Evolutionary conservation across 1,140 invertebrate genomes (phyloP).

Genomic region (Drosophila oshimai): DNA sequence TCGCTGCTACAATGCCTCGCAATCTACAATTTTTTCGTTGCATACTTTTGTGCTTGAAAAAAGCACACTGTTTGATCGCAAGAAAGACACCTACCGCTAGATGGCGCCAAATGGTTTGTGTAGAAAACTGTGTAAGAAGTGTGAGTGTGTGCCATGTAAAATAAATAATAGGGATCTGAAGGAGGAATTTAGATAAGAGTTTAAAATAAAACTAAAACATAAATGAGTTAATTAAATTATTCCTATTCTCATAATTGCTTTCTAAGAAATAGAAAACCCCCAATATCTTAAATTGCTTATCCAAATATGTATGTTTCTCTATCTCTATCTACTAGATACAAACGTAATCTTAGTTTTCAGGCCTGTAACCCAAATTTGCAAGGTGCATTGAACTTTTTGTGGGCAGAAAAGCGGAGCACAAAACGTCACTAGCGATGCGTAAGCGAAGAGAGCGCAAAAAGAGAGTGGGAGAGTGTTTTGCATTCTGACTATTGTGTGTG

Average conservation of each 20-base stretch:
- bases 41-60: slow-evolving; percentile 57
- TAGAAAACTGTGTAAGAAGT: slow-evolving; percentile 2
- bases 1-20: neutral
- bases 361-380: slow-evolving; percentile 64
- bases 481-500: neutral
- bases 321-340: no score
- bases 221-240: no score
- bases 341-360: neutral
- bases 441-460: slow-evolving; percentile 5
- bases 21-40: slow-evolving; percentile 20
- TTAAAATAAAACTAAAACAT: neutral
- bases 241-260: no score
- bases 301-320: neutral
- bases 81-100: neutral
- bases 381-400: slow-evolving; percentile 77
- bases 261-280: neutral
- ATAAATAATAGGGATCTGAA: neutral
- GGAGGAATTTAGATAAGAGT: neutral
- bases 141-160: neutral
- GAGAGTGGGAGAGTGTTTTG: slow-evolving; percentile 6
- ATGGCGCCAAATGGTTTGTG: neutral
- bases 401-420: slow-evolving; percentile 20
- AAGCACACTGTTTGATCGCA: slow-evolving; percentile 12
- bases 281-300: neutral
- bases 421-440: slow-evolving; percentile 28